These are phyloP conservation scores for Rhabdomys pumilio DNA, from an alignment of 2,797 vertebrate genomes.

Conservation along the genomic window DNA sequence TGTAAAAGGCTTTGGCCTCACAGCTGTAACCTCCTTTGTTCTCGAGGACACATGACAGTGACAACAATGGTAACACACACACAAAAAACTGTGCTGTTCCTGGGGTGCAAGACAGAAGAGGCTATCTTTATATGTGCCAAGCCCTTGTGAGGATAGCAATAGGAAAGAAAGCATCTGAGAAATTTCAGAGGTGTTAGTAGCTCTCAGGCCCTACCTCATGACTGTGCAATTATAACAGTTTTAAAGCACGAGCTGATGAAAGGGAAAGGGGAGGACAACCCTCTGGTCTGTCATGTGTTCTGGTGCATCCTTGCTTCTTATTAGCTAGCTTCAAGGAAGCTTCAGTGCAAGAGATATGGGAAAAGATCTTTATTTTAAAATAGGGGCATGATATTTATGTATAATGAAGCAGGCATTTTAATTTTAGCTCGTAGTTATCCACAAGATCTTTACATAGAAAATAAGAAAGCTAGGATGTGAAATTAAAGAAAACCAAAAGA, in stretches of 20 bases:
- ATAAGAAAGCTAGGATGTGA: neutral
- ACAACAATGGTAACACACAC: constrained; percentile 43
- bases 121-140: constrained; percentile 68
- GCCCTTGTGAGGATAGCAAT: constrained; percentile 49
- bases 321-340: neutral
- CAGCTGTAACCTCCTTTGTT: neutral
- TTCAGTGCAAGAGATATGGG: neutral
- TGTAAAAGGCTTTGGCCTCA: neutral
- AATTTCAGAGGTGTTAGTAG: neutral
- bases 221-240: neutral
- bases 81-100: constrained; percentile 61
- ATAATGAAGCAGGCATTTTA: neutral
- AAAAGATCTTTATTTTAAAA: neutral
- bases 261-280: neutral
- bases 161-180: constrained; percentile 20
- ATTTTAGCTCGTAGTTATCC: neutral
- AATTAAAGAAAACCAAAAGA: constrained; percentile 8
- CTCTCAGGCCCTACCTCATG: neutral
- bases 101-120: constrained; percentile 59
- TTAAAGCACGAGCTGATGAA: neutral
- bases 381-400: neutral
- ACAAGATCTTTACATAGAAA: neutral
- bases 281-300: neutral
- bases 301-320: neutral
- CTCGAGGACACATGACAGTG: neutral